Percentiles rank a stretch among this genome's conserved stretches.
Conservation (phyloP, 2,113 vertebrate species). For the Thermophis baileyi region DNA sequence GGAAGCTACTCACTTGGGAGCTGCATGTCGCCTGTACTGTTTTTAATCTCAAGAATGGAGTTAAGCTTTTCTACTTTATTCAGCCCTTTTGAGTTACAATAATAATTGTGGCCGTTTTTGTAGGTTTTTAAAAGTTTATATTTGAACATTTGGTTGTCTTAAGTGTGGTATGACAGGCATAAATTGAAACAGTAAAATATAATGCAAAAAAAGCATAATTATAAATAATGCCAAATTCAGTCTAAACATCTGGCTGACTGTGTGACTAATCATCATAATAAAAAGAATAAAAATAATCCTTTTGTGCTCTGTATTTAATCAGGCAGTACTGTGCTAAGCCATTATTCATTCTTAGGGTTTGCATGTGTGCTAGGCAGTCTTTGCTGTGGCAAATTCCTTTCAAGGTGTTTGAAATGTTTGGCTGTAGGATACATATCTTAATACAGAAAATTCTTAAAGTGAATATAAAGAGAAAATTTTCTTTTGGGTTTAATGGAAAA, state of each 20-base stretch:
- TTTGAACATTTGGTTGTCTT: not conserved
- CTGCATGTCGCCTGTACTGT: not conserved
- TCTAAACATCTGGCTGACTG: not conserved
- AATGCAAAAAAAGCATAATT: not conserved
- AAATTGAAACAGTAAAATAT: not conserved
- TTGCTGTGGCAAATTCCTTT: not conserved
- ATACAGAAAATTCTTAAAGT: too few relatives aligned
- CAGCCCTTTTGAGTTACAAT: not conserved
- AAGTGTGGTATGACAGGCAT: not conserved
- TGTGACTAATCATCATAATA: not conserved
- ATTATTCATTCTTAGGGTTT: not conserved
- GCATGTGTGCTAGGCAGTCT: not conserved
- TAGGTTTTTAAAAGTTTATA: not conserved
- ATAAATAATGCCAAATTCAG: not conserved
- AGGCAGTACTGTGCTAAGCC: not conserved
- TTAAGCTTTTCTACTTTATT: not conserved
- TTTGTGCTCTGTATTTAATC: not conserved
- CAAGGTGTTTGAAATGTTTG: not conserved
- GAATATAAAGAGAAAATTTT: too few relatives aligned
- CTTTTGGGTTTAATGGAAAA: too few relatives aligned
- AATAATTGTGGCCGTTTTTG: not conserved
- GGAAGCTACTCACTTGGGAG: not conserved
- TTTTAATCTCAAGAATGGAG: not conserved
- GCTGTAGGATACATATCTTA: not conserved
- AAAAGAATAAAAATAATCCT: not conserved